Conservation (phyloP, 2,113 vertebrate species). For the Xenus cinereus region DNA sequence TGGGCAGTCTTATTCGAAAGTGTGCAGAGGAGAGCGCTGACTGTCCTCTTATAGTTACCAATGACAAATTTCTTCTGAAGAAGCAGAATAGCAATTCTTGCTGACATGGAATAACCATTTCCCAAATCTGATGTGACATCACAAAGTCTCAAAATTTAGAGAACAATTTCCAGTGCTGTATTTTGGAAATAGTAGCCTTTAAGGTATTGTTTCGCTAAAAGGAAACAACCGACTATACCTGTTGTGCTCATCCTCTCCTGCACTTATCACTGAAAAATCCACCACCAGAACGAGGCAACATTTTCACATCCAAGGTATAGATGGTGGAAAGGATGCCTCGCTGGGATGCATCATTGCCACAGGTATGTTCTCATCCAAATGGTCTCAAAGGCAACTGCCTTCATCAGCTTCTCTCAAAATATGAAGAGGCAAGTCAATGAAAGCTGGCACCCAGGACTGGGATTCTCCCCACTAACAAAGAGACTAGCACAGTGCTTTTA, state of each 20-base stretch:
- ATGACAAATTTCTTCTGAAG: neutral
- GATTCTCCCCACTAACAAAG: neutral
- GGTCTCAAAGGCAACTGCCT: neutral
- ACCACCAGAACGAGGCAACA: neutral
- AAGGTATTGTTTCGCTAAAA: neutral
- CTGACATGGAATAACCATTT: neutral
- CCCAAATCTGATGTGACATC: neutral
- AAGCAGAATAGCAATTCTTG: neutral
- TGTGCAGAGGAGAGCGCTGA: neutral
- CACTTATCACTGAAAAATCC: neutral
- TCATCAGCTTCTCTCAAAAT: neutral
- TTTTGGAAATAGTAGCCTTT: neutral
- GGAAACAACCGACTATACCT: neutral
- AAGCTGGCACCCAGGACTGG: neutral
- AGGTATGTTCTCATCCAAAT: neutral
- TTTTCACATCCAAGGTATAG: neutral
- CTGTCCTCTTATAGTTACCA: neutral
- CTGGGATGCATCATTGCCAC: neutral
- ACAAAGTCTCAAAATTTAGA: neutral
- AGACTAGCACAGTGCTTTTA: neutral
- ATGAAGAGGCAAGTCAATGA: accelerated
- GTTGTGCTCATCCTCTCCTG: neutral
- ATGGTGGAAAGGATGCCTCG: neutral
- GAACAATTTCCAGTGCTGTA: neutral
- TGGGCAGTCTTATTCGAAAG: neutral